phyloP scores from a whole-genome alignment of 2,797 vertebrate genomes.

The Eleutherodactylus coqui region DNA sequence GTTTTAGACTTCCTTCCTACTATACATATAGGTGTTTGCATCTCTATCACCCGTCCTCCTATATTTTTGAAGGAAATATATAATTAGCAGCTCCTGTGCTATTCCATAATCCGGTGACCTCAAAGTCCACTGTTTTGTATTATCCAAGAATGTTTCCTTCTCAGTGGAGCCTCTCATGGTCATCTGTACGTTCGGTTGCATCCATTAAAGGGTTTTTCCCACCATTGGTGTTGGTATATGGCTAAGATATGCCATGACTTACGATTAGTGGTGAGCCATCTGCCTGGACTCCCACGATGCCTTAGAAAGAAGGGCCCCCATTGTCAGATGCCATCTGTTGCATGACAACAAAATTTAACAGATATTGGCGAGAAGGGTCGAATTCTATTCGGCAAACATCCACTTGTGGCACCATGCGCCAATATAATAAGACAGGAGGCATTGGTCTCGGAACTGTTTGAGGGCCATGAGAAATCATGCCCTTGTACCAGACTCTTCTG shows the following conservation, averaged over 20 bases:
- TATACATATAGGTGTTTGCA: not conserved
- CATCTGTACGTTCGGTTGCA: not conserved
- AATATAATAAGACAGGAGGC: too few species aligned
- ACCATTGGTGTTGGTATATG: not conserved
- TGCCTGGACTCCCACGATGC: not conserved
- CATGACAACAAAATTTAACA: too few species aligned
- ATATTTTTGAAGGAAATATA: constrained; percentile 21
- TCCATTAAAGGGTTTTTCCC: not conserved
- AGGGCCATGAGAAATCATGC: not conserved
- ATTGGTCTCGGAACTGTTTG: too few species aligned
- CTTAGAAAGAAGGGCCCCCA: not conserved
- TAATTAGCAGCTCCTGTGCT: not conserved
- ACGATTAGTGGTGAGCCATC: not conserved
- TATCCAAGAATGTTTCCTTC: not conserved
- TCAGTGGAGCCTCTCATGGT: not conserved
- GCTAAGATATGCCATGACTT: not conserved
- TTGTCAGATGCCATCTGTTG: too few species aligned
- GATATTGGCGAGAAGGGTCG: too few species aligned
- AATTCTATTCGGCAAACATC: too few species aligned
- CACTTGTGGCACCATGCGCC: too few species aligned
- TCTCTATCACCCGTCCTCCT: not conserved
- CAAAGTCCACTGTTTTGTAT: not conserved
- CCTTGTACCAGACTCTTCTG: not conserved
- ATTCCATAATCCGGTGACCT: not conserved
- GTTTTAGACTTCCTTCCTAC: constrained; percentile 45